Conservation (phyloP, 2,888 invertebrate genomes). For the Lampropteryx suffumata region DNA sequence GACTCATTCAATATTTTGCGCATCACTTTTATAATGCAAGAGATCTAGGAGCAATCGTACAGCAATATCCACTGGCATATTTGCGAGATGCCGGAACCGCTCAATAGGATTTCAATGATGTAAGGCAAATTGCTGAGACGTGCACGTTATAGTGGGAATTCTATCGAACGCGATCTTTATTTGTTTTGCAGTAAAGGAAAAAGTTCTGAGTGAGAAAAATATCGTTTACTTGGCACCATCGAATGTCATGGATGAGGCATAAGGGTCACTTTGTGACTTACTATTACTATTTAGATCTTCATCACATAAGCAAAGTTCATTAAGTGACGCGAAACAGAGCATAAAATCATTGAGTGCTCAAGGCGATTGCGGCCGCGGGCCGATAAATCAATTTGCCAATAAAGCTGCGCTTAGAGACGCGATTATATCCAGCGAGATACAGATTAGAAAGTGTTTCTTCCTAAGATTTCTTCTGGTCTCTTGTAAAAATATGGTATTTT, state of each 20-base stretch:
- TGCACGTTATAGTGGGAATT: constrained; percentile 21
- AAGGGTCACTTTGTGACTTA: no score
- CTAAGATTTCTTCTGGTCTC: no score
- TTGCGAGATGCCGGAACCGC: constrained; percentile 30
- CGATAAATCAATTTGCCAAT: constrained; percentile 1
- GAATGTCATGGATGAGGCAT: no score
- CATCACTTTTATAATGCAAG: not conserved
- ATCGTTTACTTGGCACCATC: no score
- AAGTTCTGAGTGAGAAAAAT: no score
- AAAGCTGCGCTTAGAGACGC: not conserved
- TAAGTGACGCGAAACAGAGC: constrained; percentile 47
- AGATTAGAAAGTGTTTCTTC: no score
- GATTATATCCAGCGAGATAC: no score
- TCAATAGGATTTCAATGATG: constrained; percentile 33
- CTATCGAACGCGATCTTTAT: constrained; percentile 8
- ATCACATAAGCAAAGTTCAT: constrained; percentile 34
- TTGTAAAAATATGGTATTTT: not conserved
- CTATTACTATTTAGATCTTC: no score
- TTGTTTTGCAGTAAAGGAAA: not conserved
- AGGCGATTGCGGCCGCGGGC: constrained; percentile 20
- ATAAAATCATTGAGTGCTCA: constrained; percentile 47
- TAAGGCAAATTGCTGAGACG: constrained; percentile 34
- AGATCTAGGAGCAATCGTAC: constrained; percentile 23
- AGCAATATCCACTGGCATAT: constrained; percentile 33
- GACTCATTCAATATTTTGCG: no score